phyloP scores from a whole-genome alignment of 2,888 invertebrate genomes.

The Ormyrus thymus region DNA sequence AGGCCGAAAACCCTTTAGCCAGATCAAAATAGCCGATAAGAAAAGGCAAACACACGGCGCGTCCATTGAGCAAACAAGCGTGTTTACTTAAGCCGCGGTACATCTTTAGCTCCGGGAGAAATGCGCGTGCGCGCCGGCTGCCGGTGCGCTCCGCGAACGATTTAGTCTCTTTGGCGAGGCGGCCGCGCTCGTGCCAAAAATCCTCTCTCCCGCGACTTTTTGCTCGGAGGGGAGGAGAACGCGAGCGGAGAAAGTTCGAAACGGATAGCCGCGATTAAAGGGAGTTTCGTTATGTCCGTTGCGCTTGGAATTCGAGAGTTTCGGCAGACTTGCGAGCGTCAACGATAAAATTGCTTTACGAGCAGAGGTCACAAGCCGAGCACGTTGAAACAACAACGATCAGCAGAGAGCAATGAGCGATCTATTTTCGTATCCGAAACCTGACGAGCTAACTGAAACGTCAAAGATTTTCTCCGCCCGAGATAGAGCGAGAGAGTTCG shows the following conservation, averaged over 20 bases:
- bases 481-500: not conserved
- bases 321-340: too few species aligned
- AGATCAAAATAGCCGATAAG: slow-evolving; percentile 56
- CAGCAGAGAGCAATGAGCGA: too few species aligned
- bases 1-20: slow-evolving; percentile 46
- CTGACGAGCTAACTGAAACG: too few species aligned
- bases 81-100: slow-evolving; percentile 49
- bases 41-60: slow-evolving; percentile 48
- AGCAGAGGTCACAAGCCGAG: too few species aligned
- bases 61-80: slow-evolving; percentile 51
- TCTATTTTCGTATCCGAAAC: too few species aligned
- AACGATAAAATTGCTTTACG: too few species aligned
- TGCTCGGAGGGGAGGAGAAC: not conserved
- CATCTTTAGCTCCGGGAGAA: slow-evolving; percentile 37
- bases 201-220: slow-evolving; percentile 35
- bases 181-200: slow-evolving; percentile 35
- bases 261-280: too few species aligned
- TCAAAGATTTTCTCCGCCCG: too few species aligned
- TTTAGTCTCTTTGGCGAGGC: slow-evolving; percentile 47
- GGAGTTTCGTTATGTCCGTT: too few species aligned
- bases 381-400: too few species aligned
- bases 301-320: too few species aligned
- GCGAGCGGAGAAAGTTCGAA: not conserved
- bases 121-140: not conserved
- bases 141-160: slow-evolving; percentile 2